Evolutionary conservation across 2,797 vertebrate genomes (phyloP).

Genomic region (Buphagus erythrorhynchus): DNA sequence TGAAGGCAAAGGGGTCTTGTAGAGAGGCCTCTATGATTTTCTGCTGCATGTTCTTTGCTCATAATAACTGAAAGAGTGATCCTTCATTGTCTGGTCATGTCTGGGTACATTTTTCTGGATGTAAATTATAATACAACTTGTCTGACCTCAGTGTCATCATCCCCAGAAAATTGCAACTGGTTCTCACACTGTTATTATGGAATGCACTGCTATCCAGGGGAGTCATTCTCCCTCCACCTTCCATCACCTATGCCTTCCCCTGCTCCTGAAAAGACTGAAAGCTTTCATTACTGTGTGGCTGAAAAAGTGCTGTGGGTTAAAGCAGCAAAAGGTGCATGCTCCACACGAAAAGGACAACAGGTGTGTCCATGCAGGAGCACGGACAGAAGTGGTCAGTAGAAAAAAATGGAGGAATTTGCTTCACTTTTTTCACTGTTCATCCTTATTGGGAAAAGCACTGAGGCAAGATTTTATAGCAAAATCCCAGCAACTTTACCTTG

Average conservation of each 20-base stretch:
- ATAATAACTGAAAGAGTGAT: conserved; percentile 33
- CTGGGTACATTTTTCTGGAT: conserved; percentile 39
- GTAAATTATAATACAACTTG: conserved; percentile 42
- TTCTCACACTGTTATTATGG: conserved; percentile 42
- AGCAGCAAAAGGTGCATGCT: neutral
- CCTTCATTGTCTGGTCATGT: conserved; percentile 48
- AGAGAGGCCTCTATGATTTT: conserved; percentile 19
- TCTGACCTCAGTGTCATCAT: conserved; percentile 52
- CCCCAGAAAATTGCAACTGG: conserved; percentile 45
- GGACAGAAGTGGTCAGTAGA: neutral
- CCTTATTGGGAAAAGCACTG: neutral
- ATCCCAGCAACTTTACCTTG: neutral
- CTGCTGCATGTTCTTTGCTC: conserved; percentile 14
- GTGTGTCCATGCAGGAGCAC: neutral
- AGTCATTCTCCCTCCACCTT: neutral
- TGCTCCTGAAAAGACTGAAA: neutral
- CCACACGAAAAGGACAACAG: neutral
- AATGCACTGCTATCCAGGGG: neutral
- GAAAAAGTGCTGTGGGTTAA: neutral
- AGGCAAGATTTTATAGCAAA: neutral
- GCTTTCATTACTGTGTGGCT: neutral
- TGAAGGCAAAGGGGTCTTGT: conserved; percentile 37
- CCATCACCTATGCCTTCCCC: neutral
- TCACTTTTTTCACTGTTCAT: neutral
- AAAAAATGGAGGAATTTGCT: neutral